Evolutionary conservation across 2,113 vertebrate species (phyloP), one percentile per base, ranked within the genome.

Genomic region (Syngnathoides biaculeatus): DNA sequence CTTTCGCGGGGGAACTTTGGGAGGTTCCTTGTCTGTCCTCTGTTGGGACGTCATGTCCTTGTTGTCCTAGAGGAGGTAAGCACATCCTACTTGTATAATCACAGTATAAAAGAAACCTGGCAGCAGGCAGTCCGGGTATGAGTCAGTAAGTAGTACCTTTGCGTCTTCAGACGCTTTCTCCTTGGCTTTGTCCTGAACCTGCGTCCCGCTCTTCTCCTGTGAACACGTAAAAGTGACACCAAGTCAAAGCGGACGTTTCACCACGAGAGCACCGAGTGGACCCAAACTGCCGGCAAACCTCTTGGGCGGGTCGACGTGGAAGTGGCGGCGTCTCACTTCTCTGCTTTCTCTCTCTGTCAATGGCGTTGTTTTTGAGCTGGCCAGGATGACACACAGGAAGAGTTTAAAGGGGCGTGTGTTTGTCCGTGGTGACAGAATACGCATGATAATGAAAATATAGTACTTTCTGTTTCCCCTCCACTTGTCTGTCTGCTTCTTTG

Each of bases 121-220:
- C n/a, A 15, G 22, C n/a, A 60, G 20, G 20, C 10, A 60, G 40
- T 9, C 58, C 35, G 56, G 0, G 27, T 12, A 27, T 42, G 2
- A 22, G 52, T 8, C 13, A 43, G 62, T 52, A 22, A 12, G 1
- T 78, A 89, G 1, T 78, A 89, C 86, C 82, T 74, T 79, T 35
- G 43, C 57, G 4, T 75, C 73, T 50, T 77, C 75, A 3, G 73
- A 11, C 39, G 22, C 65, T 68, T 47, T 65, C 12, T 48, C 24
- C 48, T 68, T 72, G n/a, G 53, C 67, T 67, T 62, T 69, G 39
- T 45, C 13, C 12, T 75, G 20, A 4, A 69, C 2, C 15, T 66
- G 62, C 1, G 30, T 71, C 47, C 11, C 42, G 69, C 68, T 89
- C 78, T 77, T 74, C 53, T 89, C 84, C 90, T 91, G 77, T 17